phyloP scores from a whole-genome alignment of 2,888 invertebrate species.

The Tenthredo scrophulariae region DNA sequence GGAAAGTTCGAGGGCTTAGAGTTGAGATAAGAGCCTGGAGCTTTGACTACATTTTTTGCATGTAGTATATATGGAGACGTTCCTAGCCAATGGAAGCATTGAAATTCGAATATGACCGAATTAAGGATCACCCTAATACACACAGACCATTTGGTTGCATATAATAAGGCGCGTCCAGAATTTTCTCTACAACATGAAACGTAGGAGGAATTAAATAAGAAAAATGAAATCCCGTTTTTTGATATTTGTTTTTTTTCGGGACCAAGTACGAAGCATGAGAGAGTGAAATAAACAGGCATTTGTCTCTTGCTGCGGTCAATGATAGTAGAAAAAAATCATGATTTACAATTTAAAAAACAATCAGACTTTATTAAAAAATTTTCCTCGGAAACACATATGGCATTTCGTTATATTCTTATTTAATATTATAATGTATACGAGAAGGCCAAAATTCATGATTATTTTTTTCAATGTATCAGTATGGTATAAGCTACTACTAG shows the following conservation, averaged over 20 bases:
- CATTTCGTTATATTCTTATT: conserved; percentile 56
- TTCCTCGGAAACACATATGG: conserved; percentile 62
- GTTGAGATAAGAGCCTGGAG: no score
- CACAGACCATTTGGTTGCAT: neutral
- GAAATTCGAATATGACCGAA: no score
- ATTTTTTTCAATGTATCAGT: neutral
- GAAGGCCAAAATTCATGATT: conserved; percentile 26
- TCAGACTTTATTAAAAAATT: conserved; percentile 59
- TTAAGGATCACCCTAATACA: no score
- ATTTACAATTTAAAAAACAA: conserved; percentile 59
- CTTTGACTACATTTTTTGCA: no score
- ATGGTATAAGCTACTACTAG: neutral
- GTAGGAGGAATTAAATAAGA: neutral
- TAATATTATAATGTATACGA: conserved; percentile 18
- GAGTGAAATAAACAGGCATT: conserved; percentile 28
- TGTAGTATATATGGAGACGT: no score
- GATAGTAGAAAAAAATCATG: conserved; percentile 59
- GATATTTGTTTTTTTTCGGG: no score
- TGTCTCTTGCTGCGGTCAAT: conserved; percentile 66
- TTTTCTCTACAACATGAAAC: neutral
- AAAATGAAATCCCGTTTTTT: neutral
- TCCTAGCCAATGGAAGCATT: no score
- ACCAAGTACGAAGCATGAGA: neutral
- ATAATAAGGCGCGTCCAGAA: conserved; percentile 57
- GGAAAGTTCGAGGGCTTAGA: no score